These are phyloP conservation scores for Tuberolachnus salignus DNA, from an alignment of 2,888 invertebrate species.

Conservation along the genomic window DNA sequence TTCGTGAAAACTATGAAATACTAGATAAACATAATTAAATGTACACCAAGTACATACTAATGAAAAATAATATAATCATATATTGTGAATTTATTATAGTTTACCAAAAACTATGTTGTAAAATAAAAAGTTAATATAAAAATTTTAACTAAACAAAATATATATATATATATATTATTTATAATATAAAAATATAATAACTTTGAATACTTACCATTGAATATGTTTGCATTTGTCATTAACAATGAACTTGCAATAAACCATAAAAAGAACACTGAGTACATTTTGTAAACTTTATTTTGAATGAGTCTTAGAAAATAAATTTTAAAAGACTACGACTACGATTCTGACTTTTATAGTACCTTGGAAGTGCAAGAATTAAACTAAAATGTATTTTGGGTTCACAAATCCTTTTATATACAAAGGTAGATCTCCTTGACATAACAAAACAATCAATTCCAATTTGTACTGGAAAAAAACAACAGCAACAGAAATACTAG, in stretches of 20 bases:
- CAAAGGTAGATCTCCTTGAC: constrained; percentile 19
- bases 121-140: too few species aligned
- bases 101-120: too few species aligned
- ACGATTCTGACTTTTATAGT: constrained; percentile 12
- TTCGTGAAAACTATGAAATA: neutral
- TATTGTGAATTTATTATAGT: neutral
- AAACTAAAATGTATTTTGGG: constrained; percentile 29
- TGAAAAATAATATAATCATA: neutral
- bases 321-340: neutral
- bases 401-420: constrained; percentile 40
- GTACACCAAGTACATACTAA: too few species aligned
- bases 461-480: constrained; percentile 32
- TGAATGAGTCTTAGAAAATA: neutral
- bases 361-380: constrained; percentile 13
- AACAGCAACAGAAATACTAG: constrained; percentile 9
- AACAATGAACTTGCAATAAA: constrained; percentile 27
- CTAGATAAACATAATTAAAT: too few species aligned
- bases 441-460: constrained; percentile 55
- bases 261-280: constrained; percentile 11
- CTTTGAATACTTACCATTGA: constrained; percentile 22
- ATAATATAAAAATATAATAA: neutral
- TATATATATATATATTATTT: too few species aligned
- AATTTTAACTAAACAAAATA: too few species aligned
- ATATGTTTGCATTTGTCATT: constrained; percentile 23
- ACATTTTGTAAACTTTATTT: constrained; percentile 30